phyloP scores from a whole-genome alignment of 2,113 vertebrate species.

The Anhinga anhinga region DNA sequence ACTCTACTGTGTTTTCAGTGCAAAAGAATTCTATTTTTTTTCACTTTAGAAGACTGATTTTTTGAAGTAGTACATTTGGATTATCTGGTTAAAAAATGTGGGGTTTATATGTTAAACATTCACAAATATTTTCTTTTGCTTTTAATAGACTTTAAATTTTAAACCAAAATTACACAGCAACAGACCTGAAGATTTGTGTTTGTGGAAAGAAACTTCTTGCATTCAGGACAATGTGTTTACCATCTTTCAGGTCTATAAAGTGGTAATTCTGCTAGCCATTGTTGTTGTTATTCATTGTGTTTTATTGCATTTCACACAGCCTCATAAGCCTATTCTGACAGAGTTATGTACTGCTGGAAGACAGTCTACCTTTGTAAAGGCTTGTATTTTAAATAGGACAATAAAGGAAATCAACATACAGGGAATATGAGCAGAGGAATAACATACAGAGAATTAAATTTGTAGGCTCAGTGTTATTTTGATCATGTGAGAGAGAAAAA shows the following conservation, averaged over 20 bases:
- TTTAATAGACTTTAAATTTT: background rate
- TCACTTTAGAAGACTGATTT: background rate
- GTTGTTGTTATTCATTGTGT: conserved; percentile 6
- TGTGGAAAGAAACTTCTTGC: background rate
- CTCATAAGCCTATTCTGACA: background rate
- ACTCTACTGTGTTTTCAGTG: background rate
- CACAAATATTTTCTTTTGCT: background rate
- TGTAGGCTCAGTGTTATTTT: background rate
- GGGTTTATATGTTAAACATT: background rate
- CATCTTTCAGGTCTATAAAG: background rate
- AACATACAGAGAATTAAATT: background rate
- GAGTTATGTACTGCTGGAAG: background rate
- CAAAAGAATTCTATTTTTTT: background rate
- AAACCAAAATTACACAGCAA: background rate
- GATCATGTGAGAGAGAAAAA: background rate
- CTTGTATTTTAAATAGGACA: conserved; percentile 1
- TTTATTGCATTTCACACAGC: conserved; percentile 3
- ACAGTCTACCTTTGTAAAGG: background rate
- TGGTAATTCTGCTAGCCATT: background rate
- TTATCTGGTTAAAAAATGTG: background rate
- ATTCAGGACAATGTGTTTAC: background rate
- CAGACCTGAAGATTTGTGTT: background rate
- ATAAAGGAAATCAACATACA: conserved; percentile 4
- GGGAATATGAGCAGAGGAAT: background rate
- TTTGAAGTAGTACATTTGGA: background rate